Conservation (phyloP, 2,113 vertebrate genomes). For the Aplodontia rufa region DNA sequence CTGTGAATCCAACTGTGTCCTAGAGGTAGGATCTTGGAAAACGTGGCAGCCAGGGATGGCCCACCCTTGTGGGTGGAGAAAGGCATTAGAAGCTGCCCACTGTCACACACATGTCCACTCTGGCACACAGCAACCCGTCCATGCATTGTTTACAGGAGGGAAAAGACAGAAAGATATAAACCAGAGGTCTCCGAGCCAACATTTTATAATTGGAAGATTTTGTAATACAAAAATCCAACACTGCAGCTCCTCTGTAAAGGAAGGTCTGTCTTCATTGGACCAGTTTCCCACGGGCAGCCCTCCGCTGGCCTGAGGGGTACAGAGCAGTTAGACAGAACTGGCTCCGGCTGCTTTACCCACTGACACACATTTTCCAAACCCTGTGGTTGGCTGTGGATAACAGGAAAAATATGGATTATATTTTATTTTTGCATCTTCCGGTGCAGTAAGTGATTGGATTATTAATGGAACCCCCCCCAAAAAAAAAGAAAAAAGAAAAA, state of each 20-base stretch:
- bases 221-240: not conserved
- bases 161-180: too few species aligned
- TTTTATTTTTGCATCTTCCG: not conserved
- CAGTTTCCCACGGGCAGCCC: not conserved
- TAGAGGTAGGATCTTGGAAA: not conserved
- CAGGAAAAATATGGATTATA: not conserved
- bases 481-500: too few species aligned
- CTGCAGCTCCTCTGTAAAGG: not conserved
- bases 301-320: not conserved
- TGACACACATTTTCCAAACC: not conserved
- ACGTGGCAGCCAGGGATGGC: not conserved
- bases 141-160: too few species aligned
- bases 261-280: not conserved
- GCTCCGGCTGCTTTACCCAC: too few species aligned
- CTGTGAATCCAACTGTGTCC: too few species aligned
- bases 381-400: not conserved
- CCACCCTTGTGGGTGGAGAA: too few species aligned
- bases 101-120: too few species aligned
- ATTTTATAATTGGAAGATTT: not conserved
- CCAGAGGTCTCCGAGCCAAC: not conserved
- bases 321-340: rapidly evolving
- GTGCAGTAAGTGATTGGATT: too few species aligned
- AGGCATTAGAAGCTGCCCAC: not conserved
- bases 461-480: too few species aligned
- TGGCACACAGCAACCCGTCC: too few species aligned